phyloP scores from a whole-genome alignment of 2,888 invertebrate genomes.

The Salticus scenicus region DNA sequence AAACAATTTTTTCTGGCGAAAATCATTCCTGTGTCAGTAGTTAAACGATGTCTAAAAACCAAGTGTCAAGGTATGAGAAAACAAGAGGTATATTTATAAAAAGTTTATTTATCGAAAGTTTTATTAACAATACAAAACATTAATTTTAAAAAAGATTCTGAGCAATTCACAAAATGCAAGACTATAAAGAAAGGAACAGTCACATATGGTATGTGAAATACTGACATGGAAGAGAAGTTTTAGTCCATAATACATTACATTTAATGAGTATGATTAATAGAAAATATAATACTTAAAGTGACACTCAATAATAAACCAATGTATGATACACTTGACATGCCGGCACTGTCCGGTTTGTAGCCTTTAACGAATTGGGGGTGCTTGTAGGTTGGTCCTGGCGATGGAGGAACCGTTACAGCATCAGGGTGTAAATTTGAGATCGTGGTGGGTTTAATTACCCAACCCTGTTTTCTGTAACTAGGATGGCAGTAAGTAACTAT shows the following conservation, averaged over 20 bases:
- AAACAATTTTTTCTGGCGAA: too few relatives aligned
- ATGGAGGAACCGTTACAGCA: neutral
- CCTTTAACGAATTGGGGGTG: slow-evolving; percentile 52
- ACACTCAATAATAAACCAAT: neutral
- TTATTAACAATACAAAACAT: too few relatives aligned
- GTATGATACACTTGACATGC: neutral
- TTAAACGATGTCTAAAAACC: too few relatives aligned
- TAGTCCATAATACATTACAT: too few relatives aligned
- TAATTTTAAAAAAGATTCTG: too few relatives aligned
- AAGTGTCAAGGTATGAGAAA: too few relatives aligned
- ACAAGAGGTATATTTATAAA: too few relatives aligned
- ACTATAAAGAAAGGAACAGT: too few relatives aligned
- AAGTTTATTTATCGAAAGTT: too few relatives aligned
- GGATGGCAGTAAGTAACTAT: slow-evolving; percentile 46
- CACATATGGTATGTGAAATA: neutral
- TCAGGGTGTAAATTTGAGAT: neutral
- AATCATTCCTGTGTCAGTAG: too few relatives aligned
- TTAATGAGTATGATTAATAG: neutral
- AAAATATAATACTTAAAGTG: neutral
- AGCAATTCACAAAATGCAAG: too few relatives aligned
- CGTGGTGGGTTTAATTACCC: slow-evolving; percentile 11
- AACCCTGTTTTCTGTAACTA: slow-evolving; percentile 29
- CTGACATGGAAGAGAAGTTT: neutral
- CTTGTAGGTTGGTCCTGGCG: neutral
- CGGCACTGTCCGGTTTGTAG: slow-evolving; percentile 7